Conservation (phyloP, 2,113 vertebrate species). For the Anser brachyrhynchus region DNA sequence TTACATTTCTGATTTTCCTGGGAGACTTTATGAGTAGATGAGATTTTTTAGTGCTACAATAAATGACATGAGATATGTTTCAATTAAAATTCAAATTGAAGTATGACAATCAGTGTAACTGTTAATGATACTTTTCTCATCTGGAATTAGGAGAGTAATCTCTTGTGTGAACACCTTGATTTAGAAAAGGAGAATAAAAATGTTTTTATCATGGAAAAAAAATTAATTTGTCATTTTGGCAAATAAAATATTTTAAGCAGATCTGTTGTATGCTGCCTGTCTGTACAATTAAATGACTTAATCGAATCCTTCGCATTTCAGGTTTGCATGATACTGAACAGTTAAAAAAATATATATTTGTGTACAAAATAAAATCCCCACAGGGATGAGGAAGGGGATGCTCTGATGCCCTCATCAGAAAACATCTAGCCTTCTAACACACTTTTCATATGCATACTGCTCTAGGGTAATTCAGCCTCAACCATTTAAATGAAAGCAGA, state of each 20-base stretch:
- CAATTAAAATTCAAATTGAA: not conserved
- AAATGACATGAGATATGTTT: not conserved
- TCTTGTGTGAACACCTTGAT: not conserved
- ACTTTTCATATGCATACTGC: not conserved
- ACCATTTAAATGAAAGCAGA: not conserved
- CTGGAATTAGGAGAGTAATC: not conserved
- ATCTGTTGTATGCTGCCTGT: not conserved
- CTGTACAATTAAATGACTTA: not conserved
- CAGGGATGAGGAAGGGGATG: not conserved
- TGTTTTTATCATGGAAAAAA: not conserved
- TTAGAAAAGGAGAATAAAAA: not conserved
- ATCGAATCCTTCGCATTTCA: not conserved
- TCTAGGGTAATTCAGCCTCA: not conserved
- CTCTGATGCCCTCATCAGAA: not conserved
- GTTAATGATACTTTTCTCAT: not conserved
- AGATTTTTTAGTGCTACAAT: not conserved
- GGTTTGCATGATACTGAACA: not conserved
- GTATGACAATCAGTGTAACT: not conserved
- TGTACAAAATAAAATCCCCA: not conserved
- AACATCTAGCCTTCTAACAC: accelerated
- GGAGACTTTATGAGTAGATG: not conserved
- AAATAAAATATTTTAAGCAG: not conserved
- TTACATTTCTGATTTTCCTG: not conserved
- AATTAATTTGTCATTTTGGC: not conserved
- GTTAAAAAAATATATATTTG: not conserved